Conservation (phyloP, 37 sponge, comb jelly and placozoan species). For the Theonella swinhoei region DNA sequence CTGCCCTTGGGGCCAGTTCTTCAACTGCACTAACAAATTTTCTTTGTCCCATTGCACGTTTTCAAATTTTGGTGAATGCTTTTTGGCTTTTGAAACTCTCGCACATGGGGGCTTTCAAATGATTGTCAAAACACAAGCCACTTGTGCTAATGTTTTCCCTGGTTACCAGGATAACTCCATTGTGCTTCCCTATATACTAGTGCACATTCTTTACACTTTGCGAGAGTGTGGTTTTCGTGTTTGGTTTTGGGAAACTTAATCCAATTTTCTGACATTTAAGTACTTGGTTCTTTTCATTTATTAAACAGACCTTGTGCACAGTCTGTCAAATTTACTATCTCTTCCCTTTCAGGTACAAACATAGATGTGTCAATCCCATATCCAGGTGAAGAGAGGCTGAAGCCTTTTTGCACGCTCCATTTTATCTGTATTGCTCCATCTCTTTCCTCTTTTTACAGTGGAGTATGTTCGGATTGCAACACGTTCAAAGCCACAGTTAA, state of each 20-base stretch:
- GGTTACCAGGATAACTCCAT: constrained; percentile 1
- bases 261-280: not conserved
- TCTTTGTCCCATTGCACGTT: constrained; percentile 51
- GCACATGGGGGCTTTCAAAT: constrained; percentile 16
- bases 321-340: not conserved
- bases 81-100: not conserved
- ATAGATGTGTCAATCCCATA: not conserved
- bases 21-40: not conserved
- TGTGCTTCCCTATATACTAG: not conserved
- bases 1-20: constrained; percentile 27
- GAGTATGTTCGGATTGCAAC: not conserved
- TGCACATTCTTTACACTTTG: constrained; percentile 20
- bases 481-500: constrained; percentile 17
- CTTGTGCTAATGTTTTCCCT: not conserved
- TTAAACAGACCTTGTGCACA: too few relatives aligned
- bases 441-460: not conserved
- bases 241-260: not conserved
- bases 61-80: constrained; percentile 41
- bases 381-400: too few relatives aligned
- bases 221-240: not conserved
- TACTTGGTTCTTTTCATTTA: too few relatives aligned
- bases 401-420: too few relatives aligned
- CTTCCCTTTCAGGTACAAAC: not conserved
- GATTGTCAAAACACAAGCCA: not conserved
- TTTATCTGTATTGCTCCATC: too few relatives aligned